phyloP scores from a whole-genome alignment of 2,113 vertebrate species.

The Aramus guarauna region DNA sequence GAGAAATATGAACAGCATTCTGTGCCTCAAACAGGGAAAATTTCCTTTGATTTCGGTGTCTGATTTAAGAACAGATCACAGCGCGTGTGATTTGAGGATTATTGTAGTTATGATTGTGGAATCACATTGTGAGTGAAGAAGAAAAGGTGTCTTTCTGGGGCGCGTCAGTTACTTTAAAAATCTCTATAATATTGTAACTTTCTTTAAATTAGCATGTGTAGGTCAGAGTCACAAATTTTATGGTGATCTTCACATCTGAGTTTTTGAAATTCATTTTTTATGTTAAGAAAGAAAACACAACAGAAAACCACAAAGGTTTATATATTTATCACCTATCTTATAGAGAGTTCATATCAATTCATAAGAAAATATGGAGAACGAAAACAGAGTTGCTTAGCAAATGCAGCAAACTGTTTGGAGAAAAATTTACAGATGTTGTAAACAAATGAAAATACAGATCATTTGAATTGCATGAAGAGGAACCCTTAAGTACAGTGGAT shows the following conservation, averaged over 20 bases:
- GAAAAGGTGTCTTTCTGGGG: not conserved
- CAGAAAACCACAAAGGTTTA: not conserved
- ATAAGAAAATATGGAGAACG: not conserved
- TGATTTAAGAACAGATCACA: not conserved
- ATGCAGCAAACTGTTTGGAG: not conserved
- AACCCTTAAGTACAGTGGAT: not conserved
- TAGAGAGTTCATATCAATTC: not conserved
- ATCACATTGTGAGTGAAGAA: not conserved
- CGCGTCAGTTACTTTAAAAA: not conserved
- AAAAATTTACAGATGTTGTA: not conserved
- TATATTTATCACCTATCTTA: not conserved
- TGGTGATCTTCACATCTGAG: not conserved
- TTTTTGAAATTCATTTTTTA: not conserved
- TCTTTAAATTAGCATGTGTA: not conserved
- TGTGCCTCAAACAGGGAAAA: not conserved
- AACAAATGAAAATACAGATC: not conserved
- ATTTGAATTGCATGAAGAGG: not conserved
- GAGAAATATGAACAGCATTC: not conserved
- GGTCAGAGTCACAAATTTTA: not conserved
- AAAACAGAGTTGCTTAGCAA: not conserved
- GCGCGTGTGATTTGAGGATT: fast-evolving
- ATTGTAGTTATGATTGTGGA: not conserved
- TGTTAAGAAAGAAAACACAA: not conserved
- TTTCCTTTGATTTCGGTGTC: not conserved
- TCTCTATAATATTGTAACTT: not conserved